Evolutionary conservation across 2,888 invertebrate species (phyloP).

Genomic region (Ectropis crepuscularia): DNA sequence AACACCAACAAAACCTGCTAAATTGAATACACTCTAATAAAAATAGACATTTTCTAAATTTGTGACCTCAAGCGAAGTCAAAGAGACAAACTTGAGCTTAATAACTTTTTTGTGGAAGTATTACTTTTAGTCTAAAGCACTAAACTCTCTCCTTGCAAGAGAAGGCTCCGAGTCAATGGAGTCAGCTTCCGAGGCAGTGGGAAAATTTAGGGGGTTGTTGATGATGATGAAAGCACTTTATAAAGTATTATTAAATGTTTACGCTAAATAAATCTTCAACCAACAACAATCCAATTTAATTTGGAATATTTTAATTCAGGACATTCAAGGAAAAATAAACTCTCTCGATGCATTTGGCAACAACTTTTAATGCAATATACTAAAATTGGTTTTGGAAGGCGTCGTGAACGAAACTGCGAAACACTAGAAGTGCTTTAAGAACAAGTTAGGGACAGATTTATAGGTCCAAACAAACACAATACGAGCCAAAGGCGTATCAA

Average conservation of each 20-base stretch:
- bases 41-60: too few species aligned
- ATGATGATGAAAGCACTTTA: too few species aligned
- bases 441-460: conserved; percentile 81
- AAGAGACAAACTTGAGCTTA: too few species aligned
- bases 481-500: conserved; percentile 66
- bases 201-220: too few species aligned
- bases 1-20: too few species aligned
- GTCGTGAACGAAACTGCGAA: conserved; percentile 65
- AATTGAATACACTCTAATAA: too few species aligned
- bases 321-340: conserved; percentile 47
- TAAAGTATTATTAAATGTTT: neutral
- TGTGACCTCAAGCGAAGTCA: too few species aligned
- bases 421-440: conserved; percentile 77
- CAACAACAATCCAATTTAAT: neutral
- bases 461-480: conserved; percentile 72
- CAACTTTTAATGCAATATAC: conserved; percentile 76
- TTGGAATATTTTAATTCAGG: conserved; percentile 20
- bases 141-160: too few species aligned
- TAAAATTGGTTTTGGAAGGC: conserved; percentile 79
- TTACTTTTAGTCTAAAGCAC: too few species aligned
- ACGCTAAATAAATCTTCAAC: neutral
- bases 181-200: too few species aligned
- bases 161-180: too few species aligned
- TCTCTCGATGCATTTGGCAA: conserved; percentile 76
- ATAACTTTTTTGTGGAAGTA: too few species aligned